A percentile compares a stretch with the other conserved stretches of the same genome.
phyloP scores from a whole-genome alignment of 2,888 invertebrate genomes.

The Pristionchus fissidentatus region DNA sequence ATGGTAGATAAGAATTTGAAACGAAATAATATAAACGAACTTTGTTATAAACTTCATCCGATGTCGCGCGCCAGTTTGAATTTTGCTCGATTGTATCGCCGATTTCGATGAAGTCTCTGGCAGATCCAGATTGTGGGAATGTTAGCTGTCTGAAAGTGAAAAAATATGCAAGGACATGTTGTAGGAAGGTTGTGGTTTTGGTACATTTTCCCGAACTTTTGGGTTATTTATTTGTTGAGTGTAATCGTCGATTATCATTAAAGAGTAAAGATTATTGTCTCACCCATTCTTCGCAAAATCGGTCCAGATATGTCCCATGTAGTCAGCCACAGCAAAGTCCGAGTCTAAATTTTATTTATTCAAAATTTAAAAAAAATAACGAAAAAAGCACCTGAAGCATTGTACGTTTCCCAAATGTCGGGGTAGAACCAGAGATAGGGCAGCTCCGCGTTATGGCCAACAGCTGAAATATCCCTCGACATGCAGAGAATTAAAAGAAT shows the following conservation, averaged over 20 bases:
- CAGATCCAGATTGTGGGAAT: too few species aligned
- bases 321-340: background rate
- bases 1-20: background rate
- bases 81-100: background rate
- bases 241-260: background rate
- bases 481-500: background rate
- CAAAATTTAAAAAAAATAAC: background rate
- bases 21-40: background rate
- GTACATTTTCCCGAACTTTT: background rate
- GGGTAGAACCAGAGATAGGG: slow-evolving; percentile 39
- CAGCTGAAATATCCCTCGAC: background rate
- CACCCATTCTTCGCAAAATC: slow-evolving; percentile 9
- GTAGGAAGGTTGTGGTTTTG: background rate
- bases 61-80: background rate
- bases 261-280: background rate
- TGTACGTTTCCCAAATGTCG: background rate
- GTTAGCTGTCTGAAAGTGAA: background rate
- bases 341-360: background rate
- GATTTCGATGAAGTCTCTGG: background rate
- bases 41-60: background rate
- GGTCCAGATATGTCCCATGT: background rate
- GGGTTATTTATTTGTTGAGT: background rate
- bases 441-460: background rate
- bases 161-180: background rate
- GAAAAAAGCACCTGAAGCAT: background rate